These are phyloP conservation scores for Hemistola chrysoprasaria DNA, from an alignment of 2,888 invertebrate species.

Conservation along the genomic window DNA sequence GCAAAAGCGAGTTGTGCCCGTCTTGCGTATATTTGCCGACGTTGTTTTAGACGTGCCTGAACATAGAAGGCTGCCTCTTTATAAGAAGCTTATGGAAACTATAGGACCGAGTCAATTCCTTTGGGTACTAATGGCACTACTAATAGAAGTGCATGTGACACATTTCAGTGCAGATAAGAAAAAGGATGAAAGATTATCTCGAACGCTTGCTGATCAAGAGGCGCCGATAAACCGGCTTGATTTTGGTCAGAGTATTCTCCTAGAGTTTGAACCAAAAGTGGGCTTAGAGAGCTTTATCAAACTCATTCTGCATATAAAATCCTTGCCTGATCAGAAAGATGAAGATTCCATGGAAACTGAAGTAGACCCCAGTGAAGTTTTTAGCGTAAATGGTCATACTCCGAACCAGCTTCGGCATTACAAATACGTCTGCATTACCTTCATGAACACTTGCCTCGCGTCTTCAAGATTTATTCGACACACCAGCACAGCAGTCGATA, in stretches of 20 bases:
- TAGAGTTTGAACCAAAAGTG: constrained; percentile 85
- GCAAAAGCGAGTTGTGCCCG: constrained; percentile 81
- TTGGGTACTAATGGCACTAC: constrained; percentile 86
- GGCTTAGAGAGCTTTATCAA: constrained; percentile 85
- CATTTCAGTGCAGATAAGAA: constrained; percentile 77
- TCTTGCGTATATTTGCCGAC: constrained; percentile 94
- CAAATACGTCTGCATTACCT: constrained; percentile 90
- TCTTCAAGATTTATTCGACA: constrained; percentile 86
- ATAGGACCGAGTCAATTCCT: constrained; percentile 85
- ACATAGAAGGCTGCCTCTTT: constrained; percentile 92
- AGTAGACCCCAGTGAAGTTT: constrained; percentile 75
- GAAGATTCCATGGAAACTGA: constrained; percentile 68
- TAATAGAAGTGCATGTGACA: constrained; percentile 87
- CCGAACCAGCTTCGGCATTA: constrained; percentile 91
- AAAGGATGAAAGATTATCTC: constrained; percentile 49
- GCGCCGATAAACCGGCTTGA: constrained; percentile 83
- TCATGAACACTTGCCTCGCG: constrained; percentile 86
- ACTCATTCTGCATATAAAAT: constrained; percentile 84
- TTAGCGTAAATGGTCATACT: constrained; percentile 84
- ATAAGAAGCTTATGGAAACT: constrained; percentile 89
- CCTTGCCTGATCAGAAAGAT: constrained; percentile 85
- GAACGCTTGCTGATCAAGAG: constrained; percentile 64
- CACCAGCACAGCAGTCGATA: constrained; percentile 77
- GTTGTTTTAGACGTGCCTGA: constrained; percentile 96
- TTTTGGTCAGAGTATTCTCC: constrained; percentile 85